Conservation (phyloP, 1,140 invertebrate genomes). For the Heliconius eleuchia region DNA sequence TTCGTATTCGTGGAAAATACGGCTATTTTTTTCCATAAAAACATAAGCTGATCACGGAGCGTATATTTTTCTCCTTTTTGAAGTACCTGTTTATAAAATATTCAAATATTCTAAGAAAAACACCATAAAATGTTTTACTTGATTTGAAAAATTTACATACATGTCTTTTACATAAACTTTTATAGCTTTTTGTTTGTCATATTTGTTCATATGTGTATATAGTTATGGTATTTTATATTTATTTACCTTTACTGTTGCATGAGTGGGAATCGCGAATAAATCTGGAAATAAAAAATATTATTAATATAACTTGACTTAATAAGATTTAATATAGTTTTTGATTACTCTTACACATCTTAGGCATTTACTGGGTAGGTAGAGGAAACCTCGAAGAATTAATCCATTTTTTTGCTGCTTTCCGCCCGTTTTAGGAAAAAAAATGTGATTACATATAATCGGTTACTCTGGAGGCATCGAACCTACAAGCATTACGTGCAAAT, state of each 20-base stretch:
- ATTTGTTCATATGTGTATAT: not conserved
- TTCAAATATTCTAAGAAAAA: constrained; percentile 1
- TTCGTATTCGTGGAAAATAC: constrained; percentile 1
- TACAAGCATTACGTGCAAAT: no score
- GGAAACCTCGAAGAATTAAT: no score
- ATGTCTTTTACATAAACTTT: not conserved
- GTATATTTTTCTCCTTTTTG: constrained; percentile 3
- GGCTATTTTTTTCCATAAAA: not conserved
- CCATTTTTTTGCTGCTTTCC: no score
- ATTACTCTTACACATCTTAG: not conserved
- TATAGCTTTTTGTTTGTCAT: not conserved
- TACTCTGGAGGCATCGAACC: no score
- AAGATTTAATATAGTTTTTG: not conserved
- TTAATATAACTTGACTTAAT: not conserved
- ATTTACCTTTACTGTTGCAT: constrained; percentile 17
- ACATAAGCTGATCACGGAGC: not conserved
- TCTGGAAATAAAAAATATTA: constrained; percentile 12
- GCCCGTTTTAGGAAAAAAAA: no score
- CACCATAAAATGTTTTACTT: not conserved
- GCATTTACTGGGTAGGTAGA: no score
- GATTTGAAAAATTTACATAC: not conserved
- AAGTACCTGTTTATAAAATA: constrained; percentile 5
- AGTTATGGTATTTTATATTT: not conserved
- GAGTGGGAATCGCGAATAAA: constrained; percentile 16
- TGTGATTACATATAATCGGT: no score